These are phyloP conservation scores for Philopotamus ludificatus DNA, from an alignment of 1,140 invertebrate genomes.

Conservation along the genomic window DNA sequence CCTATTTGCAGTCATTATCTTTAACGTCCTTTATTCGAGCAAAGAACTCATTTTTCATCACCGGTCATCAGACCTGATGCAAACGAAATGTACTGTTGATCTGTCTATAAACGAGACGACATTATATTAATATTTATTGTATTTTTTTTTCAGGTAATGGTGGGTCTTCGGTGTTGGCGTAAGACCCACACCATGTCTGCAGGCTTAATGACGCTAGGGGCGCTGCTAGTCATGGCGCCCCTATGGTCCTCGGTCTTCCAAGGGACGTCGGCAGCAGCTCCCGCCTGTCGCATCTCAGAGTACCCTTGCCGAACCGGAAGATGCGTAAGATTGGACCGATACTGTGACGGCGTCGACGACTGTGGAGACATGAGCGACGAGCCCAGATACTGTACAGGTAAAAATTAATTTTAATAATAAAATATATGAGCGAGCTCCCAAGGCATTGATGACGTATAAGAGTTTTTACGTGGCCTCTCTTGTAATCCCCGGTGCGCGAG, in stretches of 20 bases:
- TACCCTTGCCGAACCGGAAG: slow-evolving; percentile 75
- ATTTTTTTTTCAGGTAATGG: slow-evolving; percentile 13
- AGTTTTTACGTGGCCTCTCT: too few species aligned
- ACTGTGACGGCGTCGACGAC: slow-evolving; percentile 80
- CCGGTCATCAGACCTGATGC: too few species aligned
- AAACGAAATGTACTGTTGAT: neutral
- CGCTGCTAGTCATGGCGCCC: slow-evolving; percentile 2
- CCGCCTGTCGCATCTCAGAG: slow-evolving; percentile 74
- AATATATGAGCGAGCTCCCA: too few species aligned
- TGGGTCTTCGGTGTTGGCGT: neutral
- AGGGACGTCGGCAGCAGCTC: slow-evolving; percentile 48
- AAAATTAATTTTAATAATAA: slow-evolving; percentile 26
- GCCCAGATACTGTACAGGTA: slow-evolving; percentile 76
- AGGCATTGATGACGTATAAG: too few species aligned
- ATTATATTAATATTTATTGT: neutral
- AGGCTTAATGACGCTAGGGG: slow-evolving; percentile 7
- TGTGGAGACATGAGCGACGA: slow-evolving; percentile 83
- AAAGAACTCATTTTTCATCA: too few species aligned
- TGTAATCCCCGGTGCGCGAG: too few species aligned
- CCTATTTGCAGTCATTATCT: too few species aligned
- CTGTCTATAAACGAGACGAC: neutral
- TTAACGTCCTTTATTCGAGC: too few species aligned
- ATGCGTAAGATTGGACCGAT: slow-evolving; percentile 80
- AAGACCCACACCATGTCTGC: slow-evolving; percentile 5
- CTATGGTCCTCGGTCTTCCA: slow-evolving; percentile 11